Evolutionary conservation across 2,113 vertebrate genomes (phyloP), one percentile per base, ranked within the genome.

Genomic region (Myiopsitta monachus): DNA sequence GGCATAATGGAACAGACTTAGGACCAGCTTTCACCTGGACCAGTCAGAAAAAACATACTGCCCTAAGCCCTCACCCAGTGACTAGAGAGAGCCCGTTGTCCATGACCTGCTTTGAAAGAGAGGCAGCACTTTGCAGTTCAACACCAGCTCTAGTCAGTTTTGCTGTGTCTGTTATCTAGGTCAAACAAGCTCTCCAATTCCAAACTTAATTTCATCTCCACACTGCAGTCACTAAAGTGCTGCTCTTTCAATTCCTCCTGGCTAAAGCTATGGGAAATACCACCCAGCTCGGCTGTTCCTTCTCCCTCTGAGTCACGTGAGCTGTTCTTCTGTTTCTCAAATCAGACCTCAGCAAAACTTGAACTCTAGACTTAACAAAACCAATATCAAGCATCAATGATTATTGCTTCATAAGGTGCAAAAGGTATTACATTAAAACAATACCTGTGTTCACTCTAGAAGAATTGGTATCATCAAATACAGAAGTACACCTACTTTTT

Each of bases 1-100:
- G 39, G 28, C 17, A 4, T 10, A 41, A 87, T 16, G 39, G 7
- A 72, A 18, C 27, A 80, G 36, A 38, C 6, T 28, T 19, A 33
- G 0, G 3, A 52, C 23, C 7, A 67, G 43, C 68, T 77, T 91
- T 46, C 36, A 31, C 33, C 54, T 62, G 43, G 52, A 74, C 18
- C 47, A 77, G 14, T 18, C 74, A 54, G 69, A 49, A 26, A 39
- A 57, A 59, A 23, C 0, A n/a, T 46, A 55, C 17, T n/a, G 15
- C n/a, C 3, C 16, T 33, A 9, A 18, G 17, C 59, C 41, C 63
- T 44, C 11, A 64, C 4, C 28, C 36, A 46, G 31, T 26, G 4
- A 61, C 11, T 1, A 76, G 30, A 31, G n/a, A 28, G 0, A 36
- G 13, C 17, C 31, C 30, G 2, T 9, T 38, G n/a, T 26, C 82